Conservation (phyloP, 1,140 invertebrate genomes). For the Cephus cinctus region DNA sequence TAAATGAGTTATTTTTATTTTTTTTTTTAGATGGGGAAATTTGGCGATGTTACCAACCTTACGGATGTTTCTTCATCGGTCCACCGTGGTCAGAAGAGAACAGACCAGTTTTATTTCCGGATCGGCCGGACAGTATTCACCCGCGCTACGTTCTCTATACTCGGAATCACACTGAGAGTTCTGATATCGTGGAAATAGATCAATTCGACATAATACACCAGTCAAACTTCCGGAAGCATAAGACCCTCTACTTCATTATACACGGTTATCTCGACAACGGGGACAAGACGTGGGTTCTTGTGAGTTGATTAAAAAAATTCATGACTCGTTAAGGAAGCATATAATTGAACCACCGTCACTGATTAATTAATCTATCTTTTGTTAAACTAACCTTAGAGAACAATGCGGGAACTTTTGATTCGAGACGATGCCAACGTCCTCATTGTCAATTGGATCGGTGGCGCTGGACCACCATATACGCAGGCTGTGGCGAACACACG, state of each 20-base stretch:
- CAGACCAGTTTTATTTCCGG: constrained; percentile 77
- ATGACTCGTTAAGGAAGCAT: no score
- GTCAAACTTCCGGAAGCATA: constrained; percentile 61
- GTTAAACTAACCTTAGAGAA: constrained; percentile 52
- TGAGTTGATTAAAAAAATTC: constrained; percentile 25
- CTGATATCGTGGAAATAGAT: constrained; percentile 64
- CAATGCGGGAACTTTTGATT: constrained; percentile 65
- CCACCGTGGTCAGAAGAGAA: constrained; percentile 76
- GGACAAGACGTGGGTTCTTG: constrained; percentile 72
- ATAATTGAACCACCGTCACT: no score
- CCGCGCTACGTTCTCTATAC: constrained; percentile 58
- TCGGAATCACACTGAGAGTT: constrained; percentile 57
- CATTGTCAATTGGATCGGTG: constrained; percentile 81
- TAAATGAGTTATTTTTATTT: no score
- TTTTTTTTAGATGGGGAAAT: constrained; percentile 48
- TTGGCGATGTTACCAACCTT: constrained; percentile 71
- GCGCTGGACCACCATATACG: constrained; percentile 82
- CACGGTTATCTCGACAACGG: constrained; percentile 87
- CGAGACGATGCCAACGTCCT: constrained; percentile 73
- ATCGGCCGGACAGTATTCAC: constrained; percentile 60
- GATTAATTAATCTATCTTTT: no score
- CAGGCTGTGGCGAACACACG: constrained; percentile 90
- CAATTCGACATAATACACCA: constrained; percentile 60
- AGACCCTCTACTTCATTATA: constrained; percentile 72
- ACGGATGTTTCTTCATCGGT: constrained; percentile 82